A percentile compares a stretch with the other conserved stretches of the same genome.
Evolutionary conservation across 2,113 vertebrate genomes (phyloP).

Genomic region (Gavia stellata): DNA sequence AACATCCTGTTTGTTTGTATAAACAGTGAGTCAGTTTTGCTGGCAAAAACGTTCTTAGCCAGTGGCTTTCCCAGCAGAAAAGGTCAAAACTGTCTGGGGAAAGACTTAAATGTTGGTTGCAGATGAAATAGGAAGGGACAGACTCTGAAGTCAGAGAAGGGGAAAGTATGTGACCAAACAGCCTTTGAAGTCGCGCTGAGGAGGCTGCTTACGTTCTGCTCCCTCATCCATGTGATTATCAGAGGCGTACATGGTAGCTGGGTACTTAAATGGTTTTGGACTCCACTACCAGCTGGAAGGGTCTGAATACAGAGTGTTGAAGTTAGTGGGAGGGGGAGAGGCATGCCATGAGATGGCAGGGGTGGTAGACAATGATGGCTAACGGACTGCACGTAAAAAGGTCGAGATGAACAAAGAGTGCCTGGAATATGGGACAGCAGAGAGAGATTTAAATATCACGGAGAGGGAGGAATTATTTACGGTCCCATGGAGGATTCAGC

Average conservation of each 20-base stretch:
- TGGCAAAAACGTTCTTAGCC: not conserved
- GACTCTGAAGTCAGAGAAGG: not conserved
- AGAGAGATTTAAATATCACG: not conserved
- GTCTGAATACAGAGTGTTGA: not conserved
- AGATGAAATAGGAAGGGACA: not conserved
- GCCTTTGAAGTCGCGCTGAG: not conserved
- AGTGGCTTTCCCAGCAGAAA: not conserved
- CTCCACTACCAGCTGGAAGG: not conserved
- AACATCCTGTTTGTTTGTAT: conserved; percentile 45
- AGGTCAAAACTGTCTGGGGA: not conserved
- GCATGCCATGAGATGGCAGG: not conserved
- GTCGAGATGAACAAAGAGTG: not conserved
- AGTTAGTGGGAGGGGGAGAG: not conserved
- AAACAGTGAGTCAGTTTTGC: conserved; percentile 34
- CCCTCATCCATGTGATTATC: not conserved
- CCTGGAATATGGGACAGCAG: not conserved
- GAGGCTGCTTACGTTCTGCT: not conserved
- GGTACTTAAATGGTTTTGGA: not conserved
- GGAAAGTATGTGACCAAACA: not conserved
- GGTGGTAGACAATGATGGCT: not conserved
- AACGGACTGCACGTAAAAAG: not conserved
- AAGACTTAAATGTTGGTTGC: not conserved
- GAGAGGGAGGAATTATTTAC: not conserved
- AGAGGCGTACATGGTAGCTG: rapidly evolving
- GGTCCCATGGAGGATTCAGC: not conserved